Evolutionary conservation across 2,113 vertebrate genomes (phyloP), one percentile per base, ranked within the genome.

Genomic region (Tragelaphus scriptus): DNA sequence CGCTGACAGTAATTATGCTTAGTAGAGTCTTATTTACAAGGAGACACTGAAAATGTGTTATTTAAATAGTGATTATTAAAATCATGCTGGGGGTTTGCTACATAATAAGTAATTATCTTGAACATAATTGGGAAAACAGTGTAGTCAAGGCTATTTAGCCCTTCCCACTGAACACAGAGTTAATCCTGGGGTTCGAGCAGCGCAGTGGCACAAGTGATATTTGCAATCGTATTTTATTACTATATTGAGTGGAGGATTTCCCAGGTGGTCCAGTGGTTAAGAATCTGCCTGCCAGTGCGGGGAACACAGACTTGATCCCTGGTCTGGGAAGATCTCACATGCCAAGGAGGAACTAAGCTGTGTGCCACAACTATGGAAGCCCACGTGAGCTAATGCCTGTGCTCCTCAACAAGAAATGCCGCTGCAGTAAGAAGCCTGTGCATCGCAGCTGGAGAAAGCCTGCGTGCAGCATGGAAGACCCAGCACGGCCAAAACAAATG

Each of bases 11-110:
- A 97, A 98, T 98, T 82, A 91, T 28, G 85, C 75, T 91, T 97
- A 96, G 96, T 36, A 30, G 85, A 98, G 98, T 98, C 98, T 98
- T 98, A 98, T 98, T 98, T 98, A 98, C 98, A 97, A 98, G 97
- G 94, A 98, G 94, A 85, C 85, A 53, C 86, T 95, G 97, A 96
- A 97, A 95, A 75, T 96, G 96, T 87, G 97, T 97, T 98, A 97
- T 98, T 99, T 98, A 98, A 98, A 97, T 96, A 98, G 93, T 0
- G 26, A 95, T 98, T 98, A 98, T 98, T 98, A 97, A 98, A 98
- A 97, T 56, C 91, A 36, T 90, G 80, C 91, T 97, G 88, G 97
- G 98, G 97, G 94, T 94, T 98, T 98, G 90, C 96, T 95, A 6
- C 95, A 77, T 94, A 98, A 98, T 96, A 96, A 97, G 97, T 98